Conservation (phyloP, 2,888 invertebrate species). For the Caenorhabditis sulstoni region DNA sequence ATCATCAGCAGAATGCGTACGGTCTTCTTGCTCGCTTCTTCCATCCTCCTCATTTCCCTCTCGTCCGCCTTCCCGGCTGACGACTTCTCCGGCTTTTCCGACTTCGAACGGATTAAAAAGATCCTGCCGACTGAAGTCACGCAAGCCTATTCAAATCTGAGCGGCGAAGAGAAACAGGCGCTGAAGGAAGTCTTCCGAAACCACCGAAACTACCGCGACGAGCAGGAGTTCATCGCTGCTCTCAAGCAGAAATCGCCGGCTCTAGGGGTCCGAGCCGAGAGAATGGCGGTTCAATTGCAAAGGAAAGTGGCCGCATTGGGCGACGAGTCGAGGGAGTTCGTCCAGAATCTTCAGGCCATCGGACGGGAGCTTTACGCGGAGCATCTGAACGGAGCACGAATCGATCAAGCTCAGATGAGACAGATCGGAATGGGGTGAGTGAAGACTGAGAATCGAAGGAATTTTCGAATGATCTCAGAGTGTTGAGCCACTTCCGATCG, state of each 20-base stretch:
- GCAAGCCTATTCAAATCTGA: constrained; percentile 37
- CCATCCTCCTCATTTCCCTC: not conserved
- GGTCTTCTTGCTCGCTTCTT: not conserved
- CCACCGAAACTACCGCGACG: constrained; percentile 24
- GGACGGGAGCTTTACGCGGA: constrained; percentile 35
- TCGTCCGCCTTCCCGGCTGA: constrained; percentile 18
- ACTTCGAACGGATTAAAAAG: constrained; percentile 21
- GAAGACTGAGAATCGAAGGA: not conserved
- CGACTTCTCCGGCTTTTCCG: not conserved
- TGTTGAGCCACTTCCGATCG: constrained; percentile 17
- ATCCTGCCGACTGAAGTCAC: constrained; percentile 42
- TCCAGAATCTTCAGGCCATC: constrained; percentile 18
- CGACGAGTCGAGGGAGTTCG: constrained; percentile 43
- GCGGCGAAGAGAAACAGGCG: constrained; percentile 28
- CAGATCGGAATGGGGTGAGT: constrained; percentile 38
- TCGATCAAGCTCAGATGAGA: constrained; percentile 20
- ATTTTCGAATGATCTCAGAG: constrained; percentile 14
- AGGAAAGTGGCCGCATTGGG: constrained; percentile 41
- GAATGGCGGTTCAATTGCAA: constrained; percentile 27
- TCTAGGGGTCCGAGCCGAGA: constrained; percentile 54
- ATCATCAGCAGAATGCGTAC: constrained; percentile 12
- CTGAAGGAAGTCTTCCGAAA: constrained; percentile 47
- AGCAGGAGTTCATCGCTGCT: constrained; percentile 29
- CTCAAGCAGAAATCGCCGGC: constrained; percentile 45
- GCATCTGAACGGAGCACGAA: constrained; percentile 30